These are phyloP conservation scores for Mycetomoellerius zeteki DNA, from an alignment of 1,140 invertebrate genomes.

Conservation along the genomic window DNA sequence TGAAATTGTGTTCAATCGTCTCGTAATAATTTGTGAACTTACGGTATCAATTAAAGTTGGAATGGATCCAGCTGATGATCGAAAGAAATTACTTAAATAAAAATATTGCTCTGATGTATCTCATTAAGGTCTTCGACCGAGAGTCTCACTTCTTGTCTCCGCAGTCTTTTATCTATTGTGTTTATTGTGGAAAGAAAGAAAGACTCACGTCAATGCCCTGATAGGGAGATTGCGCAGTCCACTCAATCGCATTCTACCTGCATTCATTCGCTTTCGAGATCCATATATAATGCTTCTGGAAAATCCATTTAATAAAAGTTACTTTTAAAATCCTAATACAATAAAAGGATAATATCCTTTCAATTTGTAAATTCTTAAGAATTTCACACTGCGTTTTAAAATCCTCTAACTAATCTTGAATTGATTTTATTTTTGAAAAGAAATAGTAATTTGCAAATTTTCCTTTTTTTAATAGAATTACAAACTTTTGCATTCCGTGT, in stretches of 20 bases:
- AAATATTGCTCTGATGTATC: slow-evolving; percentile 34
- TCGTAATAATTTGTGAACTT: not conserved
- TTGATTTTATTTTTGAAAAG: not conserved
- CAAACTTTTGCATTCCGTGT: not conserved
- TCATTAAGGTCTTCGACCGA: slow-evolving; percentile 49
- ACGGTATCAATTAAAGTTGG: not conserved
- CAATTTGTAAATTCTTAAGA: not conserved
- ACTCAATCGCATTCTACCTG: slow-evolving; percentile 33
- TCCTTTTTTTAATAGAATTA: not conserved
- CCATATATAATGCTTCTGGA: not conserved
- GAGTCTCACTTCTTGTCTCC: not conserved
- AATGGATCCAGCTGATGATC: not conserved
- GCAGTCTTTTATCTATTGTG: slow-evolving; percentile 53
- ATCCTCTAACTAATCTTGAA: not conserved
- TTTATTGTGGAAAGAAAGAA: slow-evolving; percentile 50
- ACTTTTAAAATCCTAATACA: not conserved
- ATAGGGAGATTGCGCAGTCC: slow-evolving; percentile 37
- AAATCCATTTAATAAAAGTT: not conserved
- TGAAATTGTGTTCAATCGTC: not conserved
- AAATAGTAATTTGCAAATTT: not conserved
- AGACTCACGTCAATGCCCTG: slow-evolving; percentile 47
- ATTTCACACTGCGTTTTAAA: not conserved
- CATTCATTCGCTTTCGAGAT: not conserved
- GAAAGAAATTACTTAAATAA: slow-evolving; percentile 5
- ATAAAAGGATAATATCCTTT: not conserved